These are phyloP conservation scores for Arctocebus calabarensis DNA, from an alignment of 2,797 vertebrate genomes.

Conservation along the genomic window DNA sequence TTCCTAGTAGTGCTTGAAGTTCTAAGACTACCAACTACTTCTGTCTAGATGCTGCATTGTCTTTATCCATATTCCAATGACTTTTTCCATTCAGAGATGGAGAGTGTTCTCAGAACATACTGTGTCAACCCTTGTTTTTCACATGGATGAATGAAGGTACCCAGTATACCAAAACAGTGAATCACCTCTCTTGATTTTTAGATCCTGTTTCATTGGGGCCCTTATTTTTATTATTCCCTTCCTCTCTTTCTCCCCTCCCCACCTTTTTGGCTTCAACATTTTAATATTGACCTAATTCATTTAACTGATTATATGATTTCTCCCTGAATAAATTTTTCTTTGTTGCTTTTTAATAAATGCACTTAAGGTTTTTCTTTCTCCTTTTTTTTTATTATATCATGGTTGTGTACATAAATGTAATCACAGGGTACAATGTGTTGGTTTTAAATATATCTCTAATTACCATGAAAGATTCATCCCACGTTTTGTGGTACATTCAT, in stretches of 20 bases:
- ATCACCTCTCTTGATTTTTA: background rate
- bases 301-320: background rate
- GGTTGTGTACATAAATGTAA: too few species aligned
- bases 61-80: slow-evolving; percentile 25
- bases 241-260: background rate
- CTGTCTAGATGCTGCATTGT: slow-evolving; percentile 32
- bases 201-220: background rate
- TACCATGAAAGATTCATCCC: background rate
- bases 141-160: background rate
- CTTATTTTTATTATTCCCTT: background rate
- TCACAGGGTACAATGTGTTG: too few species aligned
- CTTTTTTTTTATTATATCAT: too few species aligned
- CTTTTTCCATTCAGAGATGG: background rate
- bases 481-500: background rate
- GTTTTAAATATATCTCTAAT: background rate
- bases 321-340: background rate
- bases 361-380: background rate
- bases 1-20: slow-evolving; percentile 12
- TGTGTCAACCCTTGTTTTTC: background rate
- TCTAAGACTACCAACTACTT: background rate
- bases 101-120: background rate
- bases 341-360: background rate
- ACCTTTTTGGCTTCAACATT: background rate
- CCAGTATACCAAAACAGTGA: background rate
- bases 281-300: background rate